Evolutionary conservation across 2,797 vertebrate genomes (phyloP).

Genomic region (Phylloscopus collybita): DNA sequence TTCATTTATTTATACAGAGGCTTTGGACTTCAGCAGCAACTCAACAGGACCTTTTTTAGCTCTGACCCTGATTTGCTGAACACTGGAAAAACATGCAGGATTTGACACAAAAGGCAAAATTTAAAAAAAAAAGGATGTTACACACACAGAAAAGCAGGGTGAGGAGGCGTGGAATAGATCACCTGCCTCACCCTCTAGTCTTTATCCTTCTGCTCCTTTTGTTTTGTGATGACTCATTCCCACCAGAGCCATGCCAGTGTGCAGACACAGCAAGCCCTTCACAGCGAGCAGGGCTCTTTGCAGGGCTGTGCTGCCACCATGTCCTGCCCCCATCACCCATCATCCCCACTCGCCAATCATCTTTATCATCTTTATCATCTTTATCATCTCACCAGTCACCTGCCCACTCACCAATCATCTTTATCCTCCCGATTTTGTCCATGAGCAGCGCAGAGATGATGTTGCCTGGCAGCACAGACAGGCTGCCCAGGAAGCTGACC

Average conservation of each 20-base stretch:
- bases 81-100: neutral
- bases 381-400: slow-evolving; percentile 67
- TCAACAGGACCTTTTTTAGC: neutral
- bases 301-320: accelerated
- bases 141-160: neutral
- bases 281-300: neutral
- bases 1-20: neutral
- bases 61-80: neutral
- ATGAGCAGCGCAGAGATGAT: slow-evolving; percentile 95
- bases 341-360: slow-evolving; percentile 83
- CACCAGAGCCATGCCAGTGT: neutral
- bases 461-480: slow-evolving; percentile 94
- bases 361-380: slow-evolving; percentile 67
- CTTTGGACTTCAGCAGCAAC: neutral
- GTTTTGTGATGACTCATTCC: neutral
- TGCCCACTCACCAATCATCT: slow-evolving; percentile 90
- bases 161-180: neutral
- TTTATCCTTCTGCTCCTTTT: neutral
- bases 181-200: neutral
- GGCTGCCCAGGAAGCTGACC: slow-evolving; percentile 94
- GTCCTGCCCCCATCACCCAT: neutral
- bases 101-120: neutral
- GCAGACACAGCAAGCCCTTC: neutral
- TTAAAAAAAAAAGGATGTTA: neutral
- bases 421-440: slow-evolving; percentile 94